Evolutionary conservation across 2,113 vertebrate species (phyloP).

Genomic region (Chrysochloris asiatica): DNA sequence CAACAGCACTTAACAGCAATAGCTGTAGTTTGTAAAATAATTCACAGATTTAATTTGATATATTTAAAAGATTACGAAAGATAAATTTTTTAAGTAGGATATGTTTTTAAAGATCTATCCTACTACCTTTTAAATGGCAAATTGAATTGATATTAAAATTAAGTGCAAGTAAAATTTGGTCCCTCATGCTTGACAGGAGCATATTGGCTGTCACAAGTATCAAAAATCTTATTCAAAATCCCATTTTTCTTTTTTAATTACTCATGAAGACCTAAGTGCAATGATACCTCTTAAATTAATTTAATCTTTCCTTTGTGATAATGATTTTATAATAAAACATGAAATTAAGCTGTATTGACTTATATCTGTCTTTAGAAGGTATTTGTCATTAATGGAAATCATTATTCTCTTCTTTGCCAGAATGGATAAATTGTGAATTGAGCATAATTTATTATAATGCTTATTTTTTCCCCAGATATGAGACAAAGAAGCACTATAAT

Average conservation of each 20-base stretch:
- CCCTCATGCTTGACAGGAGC: slow-evolving; percentile 63
- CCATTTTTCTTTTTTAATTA: slow-evolving; percentile 83
- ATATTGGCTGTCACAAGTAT: slow-evolving; percentile 74
- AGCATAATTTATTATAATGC: slow-evolving; percentile 16
- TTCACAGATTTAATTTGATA: neutral
- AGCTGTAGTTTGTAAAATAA: too few relatives aligned
- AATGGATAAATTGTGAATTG: slow-evolving; percentile 67
- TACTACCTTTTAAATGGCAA: slow-evolving; percentile 71
- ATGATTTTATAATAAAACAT: slow-evolving; percentile 51
- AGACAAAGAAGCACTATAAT: slow-evolving; percentile 58
- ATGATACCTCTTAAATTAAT: slow-evolving; percentile 72
- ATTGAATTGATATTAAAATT: slow-evolving; percentile 64
- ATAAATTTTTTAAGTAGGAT: slow-evolving; percentile 55
- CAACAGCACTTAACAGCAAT: too few relatives aligned
- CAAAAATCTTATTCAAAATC: slow-evolving; percentile 75
- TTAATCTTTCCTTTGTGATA: slow-evolving; percentile 55
- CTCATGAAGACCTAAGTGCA: slow-evolving; percentile 65
- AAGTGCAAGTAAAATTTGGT: slow-evolving; percentile 57
- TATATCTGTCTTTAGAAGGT: slow-evolving; percentile 71
- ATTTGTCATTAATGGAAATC: slow-evolving; percentile 64
- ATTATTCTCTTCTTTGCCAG: slow-evolving; percentile 66
- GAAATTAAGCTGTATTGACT: slow-evolving; percentile 62
- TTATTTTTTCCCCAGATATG: neutral
- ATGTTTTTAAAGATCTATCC: slow-evolving; percentile 56
- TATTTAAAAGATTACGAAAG: slow-evolving; percentile 67